Evolutionary conservation across 2,113 vertebrate species (phyloP).

Genomic region (Spheniscus mendiculus): DNA sequence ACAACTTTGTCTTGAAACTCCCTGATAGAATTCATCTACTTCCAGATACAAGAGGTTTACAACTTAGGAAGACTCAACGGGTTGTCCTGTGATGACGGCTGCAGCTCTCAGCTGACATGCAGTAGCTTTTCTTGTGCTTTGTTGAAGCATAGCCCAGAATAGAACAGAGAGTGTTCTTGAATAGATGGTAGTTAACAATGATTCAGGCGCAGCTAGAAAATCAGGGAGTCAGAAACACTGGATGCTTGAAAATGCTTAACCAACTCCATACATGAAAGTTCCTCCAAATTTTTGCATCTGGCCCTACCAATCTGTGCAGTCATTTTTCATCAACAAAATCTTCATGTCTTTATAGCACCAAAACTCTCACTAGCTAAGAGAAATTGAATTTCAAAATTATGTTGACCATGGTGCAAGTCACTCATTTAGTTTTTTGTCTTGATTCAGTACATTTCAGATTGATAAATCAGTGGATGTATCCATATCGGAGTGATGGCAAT

Average conservation of each 20-base stretch:
- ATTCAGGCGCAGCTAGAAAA: neutral
- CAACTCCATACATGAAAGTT: neutral
- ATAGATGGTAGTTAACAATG: neutral
- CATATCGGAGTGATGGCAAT: neutral
- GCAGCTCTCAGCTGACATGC: neutral
- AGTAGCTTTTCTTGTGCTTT: neutral
- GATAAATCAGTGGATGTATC: neutral
- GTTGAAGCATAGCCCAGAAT: neutral
- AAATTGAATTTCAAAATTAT: neutral
- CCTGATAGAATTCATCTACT: neutral
- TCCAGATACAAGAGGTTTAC: neutral
- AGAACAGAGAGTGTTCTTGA: neutral
- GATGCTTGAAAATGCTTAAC: neutral
- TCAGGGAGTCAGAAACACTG: neutral
- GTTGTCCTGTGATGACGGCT: neutral
- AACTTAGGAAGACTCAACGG: neutral
- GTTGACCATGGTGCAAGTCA: neutral
- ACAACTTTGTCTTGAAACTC: neutral
- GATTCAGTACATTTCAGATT: neutral
- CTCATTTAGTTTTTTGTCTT: neutral
- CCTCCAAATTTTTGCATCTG: neutral
- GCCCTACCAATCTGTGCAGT: neutral
- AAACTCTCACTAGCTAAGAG: neutral
- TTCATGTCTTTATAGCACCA: neutral
- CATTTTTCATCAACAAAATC: neutral